Base-by-base conservation (phyloP, 1,140 invertebrate species). In the Camponotus pennsylvanicus region DNA sequence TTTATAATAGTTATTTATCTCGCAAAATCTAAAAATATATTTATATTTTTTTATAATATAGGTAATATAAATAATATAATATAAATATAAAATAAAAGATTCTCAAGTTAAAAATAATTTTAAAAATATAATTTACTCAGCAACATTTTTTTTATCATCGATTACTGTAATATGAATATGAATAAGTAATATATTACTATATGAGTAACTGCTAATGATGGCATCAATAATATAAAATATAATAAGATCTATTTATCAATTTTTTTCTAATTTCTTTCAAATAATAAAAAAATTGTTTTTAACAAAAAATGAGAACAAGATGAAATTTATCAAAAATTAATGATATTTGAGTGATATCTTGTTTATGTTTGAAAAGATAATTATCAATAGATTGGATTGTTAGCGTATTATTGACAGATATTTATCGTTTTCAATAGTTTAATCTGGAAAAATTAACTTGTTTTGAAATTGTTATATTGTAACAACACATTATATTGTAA, bases 311-410 rank as follows among this genome's bases (percentile, higher is more conserved):
- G 63, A 42, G 6, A n/a, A 45, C 1, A 49, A 49, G 32, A n/a
- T 15, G 13, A 32, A 77, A 9, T 27, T 77, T 64, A 77, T 77
- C 27, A 21, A 64, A 11, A 45, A 37, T 37, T 21, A 34, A 78
- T n/a, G 15, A 77, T 49, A 63, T 78, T 64, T 32, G 49, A 11
- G 13, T 64, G 27, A 34, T 49, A 63, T 64, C 71, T 75, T 75
- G 18, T 75, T 75, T 40, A 75, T 42, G 13, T 63, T 42, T 63
- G 15, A 45, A 32, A 45, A 63, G 21, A 40, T 13, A 45, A 1
- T 77, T 77, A 63, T 77, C 40, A 4, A 61, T 7, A 77, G 57
- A 77, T 77, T 63, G n/a, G 1, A 52, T 52, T 52, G 49, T 18
- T 37, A 3, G 6, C 11, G 8, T 77, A 63, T 63, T 77, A 77